Conservation (phyloP, 1,140 invertebrate genomes). For the Pseudomyrmex concolor region DNA sequence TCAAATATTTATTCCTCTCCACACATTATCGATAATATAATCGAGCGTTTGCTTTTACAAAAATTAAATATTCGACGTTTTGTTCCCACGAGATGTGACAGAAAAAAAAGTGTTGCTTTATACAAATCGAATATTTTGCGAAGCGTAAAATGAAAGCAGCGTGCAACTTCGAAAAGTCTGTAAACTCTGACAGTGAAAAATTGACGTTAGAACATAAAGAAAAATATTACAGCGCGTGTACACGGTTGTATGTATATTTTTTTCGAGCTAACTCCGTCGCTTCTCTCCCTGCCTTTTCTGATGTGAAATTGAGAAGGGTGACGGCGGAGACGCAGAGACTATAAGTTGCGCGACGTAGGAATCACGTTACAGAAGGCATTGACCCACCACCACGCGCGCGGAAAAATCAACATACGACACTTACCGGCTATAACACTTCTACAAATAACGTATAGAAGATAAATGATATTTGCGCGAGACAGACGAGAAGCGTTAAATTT, state of each 20-base stretch:
- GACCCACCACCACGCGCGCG: constrained; percentile 58
- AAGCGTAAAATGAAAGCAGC: not conserved
- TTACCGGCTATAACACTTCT: constrained; percentile 3
- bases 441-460: not conserved
- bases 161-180: constrained; percentile 11
- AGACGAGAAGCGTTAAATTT: not conserved
- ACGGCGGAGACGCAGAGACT: constrained; percentile 71
- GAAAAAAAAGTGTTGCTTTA: not conserved
- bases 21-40: too few relatives aligned
- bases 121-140: not conserved
- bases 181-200: constrained; percentile 37
- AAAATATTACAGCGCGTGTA: constrained; percentile 20
- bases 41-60: too few relatives aligned
- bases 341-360: constrained; percentile 69
- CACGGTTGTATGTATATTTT: constrained; percentile 1
- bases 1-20: not conserved
- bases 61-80: too few relatives aligned
- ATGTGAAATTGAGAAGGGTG: constrained; percentile 71
- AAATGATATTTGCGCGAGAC: not conserved
- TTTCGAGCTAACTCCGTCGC: constrained; percentile 7
- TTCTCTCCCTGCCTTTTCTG: constrained; percentile 39
- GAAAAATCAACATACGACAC: constrained; percentile 39
- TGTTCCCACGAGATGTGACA: too few relatives aligned
- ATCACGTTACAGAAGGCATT: constrained; percentile 75
- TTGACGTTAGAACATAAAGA: constrained; percentile 14